A percentile compares a stretch with the other conserved stretches of the same genome.
Evolutionary conservation across 2,113 vertebrate genomes (phyloP).

Genomic region (Trachemys scripta): DNA sequence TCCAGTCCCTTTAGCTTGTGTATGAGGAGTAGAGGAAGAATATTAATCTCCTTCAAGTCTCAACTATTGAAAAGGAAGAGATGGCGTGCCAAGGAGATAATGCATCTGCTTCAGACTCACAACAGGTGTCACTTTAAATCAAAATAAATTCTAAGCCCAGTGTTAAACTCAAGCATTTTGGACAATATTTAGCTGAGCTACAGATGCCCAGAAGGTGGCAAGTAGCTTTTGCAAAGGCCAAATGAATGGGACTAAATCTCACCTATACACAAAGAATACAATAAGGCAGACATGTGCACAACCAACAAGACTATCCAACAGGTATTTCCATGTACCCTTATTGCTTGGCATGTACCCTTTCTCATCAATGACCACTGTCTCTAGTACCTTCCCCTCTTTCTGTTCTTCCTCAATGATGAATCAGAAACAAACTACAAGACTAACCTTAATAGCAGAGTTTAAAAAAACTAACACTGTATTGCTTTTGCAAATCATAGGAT

Average conservation of each 20-base stretch:
- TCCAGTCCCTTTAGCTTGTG: not conserved
- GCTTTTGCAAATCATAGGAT: too few relatives aligned
- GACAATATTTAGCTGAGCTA: not conserved
- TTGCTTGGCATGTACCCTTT: not conserved
- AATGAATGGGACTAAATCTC: not conserved
- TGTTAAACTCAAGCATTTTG: not conserved
- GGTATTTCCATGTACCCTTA: not conserved
- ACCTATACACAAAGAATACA: not conserved
- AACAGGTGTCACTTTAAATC: not conserved
- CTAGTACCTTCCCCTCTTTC: not conserved
- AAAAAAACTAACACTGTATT: not conserved
- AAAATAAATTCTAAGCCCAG: conserved; percentile 9
- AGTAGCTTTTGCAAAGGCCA: not conserved
- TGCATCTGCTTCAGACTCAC: not conserved
- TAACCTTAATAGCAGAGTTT: not conserved
- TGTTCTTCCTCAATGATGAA: not conserved
- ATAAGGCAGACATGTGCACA: not conserved
- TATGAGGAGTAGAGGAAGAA: not conserved
- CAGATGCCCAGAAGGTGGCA: not conserved
- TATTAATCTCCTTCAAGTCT: not conserved
- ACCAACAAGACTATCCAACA: not conserved
- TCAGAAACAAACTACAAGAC: not conserved
- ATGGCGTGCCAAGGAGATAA: not conserved
- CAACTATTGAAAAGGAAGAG: not conserved
- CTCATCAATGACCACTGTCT: not conserved